Evolutionary conservation across 2,888 invertebrate genomes (phyloP).

Genomic region (Pristionchus maxplancki): DNA sequence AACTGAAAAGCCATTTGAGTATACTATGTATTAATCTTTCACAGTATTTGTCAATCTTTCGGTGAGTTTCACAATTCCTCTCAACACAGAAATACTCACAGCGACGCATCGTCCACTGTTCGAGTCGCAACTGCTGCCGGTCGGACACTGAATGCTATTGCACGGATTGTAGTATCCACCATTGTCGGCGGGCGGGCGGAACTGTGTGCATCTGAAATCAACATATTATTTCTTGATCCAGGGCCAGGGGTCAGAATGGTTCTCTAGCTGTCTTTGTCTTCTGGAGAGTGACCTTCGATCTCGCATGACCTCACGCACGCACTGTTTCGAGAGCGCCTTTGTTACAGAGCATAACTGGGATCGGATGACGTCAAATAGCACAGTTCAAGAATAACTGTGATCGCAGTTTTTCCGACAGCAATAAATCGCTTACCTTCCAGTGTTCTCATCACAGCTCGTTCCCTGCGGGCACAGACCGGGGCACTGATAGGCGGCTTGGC

Average conservation of each 20-base stretch:
- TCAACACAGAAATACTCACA: no score
- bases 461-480: constrained; percentile 43
- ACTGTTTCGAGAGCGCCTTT: no score
- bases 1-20: background rate
- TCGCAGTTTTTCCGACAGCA: background rate
- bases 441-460: constrained; percentile 51
- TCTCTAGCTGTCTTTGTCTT: no score
- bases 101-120: constrained; percentile 18
- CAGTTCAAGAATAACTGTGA: background rate
- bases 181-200: constrained; percentile 51
- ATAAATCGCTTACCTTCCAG: constrained; percentile 40
- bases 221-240: background rate
- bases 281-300: no score
- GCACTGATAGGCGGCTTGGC: constrained; percentile 23
- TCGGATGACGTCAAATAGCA: background rate
- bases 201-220: constrained; percentile 47
- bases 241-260: no score
- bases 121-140: constrained; percentile 18
- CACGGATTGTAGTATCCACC: constrained; percentile 11
- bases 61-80: background rate
- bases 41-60: background rate
- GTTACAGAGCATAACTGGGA: no score
- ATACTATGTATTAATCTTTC: background rate
- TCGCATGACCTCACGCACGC: no score
- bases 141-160: constrained; percentile 18